Base-by-base conservation (phyloP, 2,888 invertebrate species). In the Melanostoma scalare region DNA sequence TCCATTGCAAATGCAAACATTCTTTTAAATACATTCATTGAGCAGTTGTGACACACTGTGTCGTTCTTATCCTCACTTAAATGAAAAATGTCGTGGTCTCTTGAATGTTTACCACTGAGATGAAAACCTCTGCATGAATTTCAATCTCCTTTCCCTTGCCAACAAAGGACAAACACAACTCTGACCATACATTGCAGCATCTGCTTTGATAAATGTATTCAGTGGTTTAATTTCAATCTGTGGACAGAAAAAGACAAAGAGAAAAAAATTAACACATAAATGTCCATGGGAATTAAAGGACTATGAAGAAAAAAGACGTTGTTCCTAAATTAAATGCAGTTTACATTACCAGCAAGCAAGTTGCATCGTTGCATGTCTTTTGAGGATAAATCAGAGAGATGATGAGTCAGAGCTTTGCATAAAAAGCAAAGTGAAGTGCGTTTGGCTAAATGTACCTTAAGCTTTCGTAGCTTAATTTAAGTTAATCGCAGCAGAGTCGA, bases 21-120 rank as follows among this genome's bases (percentile, higher is more conserved):
- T 44, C 61, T 44, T 65, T 65, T 60, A 60, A 44, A 44, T 60
- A 60, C 44, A 60, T 60, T 42, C 58, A 60, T 33, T 60, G 33
- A 42, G 10, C n/a, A 35, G 3, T 9, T 46, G 10, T 10, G 20
- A 44, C 5, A 2, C 8, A 3, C n/a, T 4, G 44, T 44, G 60
- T 44, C 10, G 33, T 46, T 4, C 42, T 42, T 60, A 35, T 46
- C 38, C 56, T 56, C 40, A 30, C 30, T 3, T 20, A 44, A 20
- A 60, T 60, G 60, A 60, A 60, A 44, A 42, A 35, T 60, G 60
- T 58, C 40, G 56, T 44, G 60, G 60, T 60, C 33, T 44, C 44
- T 10, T 60, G 60, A 10, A 60, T 60, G 60, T 69, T 75, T 68
- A 30, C 61, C 55, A 67, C 60, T 52, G 58, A 72, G 60, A 78